phyloP scores from a whole-genome alignment of 53 echinoderm and acorn worm species.

The Mesocentrotus franciscanus region DNA sequence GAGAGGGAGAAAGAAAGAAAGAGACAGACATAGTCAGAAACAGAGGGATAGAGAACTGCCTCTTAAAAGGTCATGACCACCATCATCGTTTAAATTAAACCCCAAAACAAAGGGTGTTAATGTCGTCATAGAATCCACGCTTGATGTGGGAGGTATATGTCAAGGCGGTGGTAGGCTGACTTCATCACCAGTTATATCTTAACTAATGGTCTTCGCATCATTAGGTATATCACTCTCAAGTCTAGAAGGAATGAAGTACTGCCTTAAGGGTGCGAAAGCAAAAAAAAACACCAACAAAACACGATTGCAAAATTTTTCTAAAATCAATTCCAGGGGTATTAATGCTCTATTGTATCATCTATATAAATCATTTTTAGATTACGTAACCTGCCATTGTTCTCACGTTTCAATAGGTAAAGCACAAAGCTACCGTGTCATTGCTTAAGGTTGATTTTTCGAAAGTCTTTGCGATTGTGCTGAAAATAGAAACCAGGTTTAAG shows the following conservation, averaged over 20 bases:
- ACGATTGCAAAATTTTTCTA: too few species aligned
- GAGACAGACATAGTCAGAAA: background rate
- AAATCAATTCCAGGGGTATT: too few species aligned
- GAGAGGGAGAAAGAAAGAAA: background rate
- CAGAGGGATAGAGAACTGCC: background rate
- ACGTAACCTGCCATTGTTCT: too few species aligned
- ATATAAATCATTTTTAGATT: too few species aligned
- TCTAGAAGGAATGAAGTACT: background rate
- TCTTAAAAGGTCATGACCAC: background rate
- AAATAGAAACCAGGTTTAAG: too few species aligned
- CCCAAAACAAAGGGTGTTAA: background rate
- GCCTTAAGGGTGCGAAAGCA: background rate
- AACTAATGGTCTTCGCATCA: slow-evolving; percentile 29
- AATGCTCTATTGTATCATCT: too few species aligned
- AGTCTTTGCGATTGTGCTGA: too few species aligned
- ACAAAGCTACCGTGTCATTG: too few species aligned
- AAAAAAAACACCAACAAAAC: too few species aligned
- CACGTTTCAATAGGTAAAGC: too few species aligned
- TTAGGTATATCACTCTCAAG: slow-evolving; percentile 18
- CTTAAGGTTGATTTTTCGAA: too few species aligned
- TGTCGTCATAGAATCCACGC: slow-evolving; percentile 7
- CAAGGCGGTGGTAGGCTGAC: slow-evolving; percentile 46
- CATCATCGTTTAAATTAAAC: background rate
- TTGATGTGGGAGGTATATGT: slow-evolving; percentile 40
- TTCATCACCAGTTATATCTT: slow-evolving; percentile 54